Conservation (phyloP, 2,888 invertebrate genomes). For the Drosophila engyochracea region DNA sequence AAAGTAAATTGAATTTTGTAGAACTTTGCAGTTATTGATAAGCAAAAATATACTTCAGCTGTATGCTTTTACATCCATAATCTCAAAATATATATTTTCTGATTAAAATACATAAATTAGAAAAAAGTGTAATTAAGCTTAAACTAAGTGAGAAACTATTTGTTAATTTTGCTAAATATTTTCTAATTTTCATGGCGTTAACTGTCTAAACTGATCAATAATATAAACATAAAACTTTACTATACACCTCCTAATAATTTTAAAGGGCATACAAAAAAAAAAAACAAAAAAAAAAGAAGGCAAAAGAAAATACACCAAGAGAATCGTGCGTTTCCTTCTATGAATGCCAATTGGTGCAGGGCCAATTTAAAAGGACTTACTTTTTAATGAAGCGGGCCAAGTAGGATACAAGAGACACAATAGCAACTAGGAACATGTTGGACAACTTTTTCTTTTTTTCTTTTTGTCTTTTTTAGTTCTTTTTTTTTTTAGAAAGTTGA, state of each 20-base stretch:
- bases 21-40: not conserved
- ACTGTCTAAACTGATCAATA: not conserved
- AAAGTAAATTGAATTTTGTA: not conserved
- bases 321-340: conserved; percentile 33
- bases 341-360: conserved; percentile 68
- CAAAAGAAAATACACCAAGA: conserved; percentile 22
- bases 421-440: conserved; percentile 15
- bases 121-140: not conserved
- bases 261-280: not conserved
- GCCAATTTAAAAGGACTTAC: conserved; percentile 78
- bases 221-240: not conserved
- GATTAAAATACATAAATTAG: not conserved
- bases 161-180: not conserved
- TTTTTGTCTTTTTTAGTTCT: not conserved
- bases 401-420: conserved; percentile 51
- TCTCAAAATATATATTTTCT: not conserved
- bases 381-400: conserved; percentile 74
- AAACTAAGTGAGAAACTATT: not conserved
- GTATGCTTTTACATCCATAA: accelerated
- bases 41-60: not conserved
- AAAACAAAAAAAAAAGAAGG: not conserved
- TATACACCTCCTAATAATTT: too few species aligned
- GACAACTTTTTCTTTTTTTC: not conserved
- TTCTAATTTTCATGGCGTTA: not conserved
- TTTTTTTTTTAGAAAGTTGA: conserved; percentile 28